Base-by-base conservation (phyloP, 2,113 vertebrate species). In the Forbesichthys papilliferus region DNA sequence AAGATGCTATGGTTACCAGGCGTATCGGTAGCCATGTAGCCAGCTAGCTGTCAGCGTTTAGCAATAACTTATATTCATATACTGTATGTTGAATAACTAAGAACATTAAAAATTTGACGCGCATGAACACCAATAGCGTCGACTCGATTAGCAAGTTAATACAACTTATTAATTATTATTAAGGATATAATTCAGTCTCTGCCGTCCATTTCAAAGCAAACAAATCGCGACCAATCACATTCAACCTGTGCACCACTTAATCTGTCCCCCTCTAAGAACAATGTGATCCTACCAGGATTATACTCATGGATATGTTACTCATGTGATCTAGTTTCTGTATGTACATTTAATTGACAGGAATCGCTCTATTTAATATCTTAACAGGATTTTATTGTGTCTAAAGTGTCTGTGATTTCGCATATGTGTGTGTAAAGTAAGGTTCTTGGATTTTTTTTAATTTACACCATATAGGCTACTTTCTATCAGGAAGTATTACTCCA, bases 201-300 rank as follows among this genome's bases (percentile, higher is more conserved):
- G 89, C 90, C 85, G 74, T 71, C 63, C 5, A 66, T 63, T 90
- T 92, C 71, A 34, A 91, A 90, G 75, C 7, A 64, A 85, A 84
- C 58, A 73, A 74, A 67, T 7, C 18, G 1, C 74, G 66, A 57
- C 90, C 91, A 93, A 92, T 91, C 34, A 62, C 58, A 71, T 58
- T 1, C 33, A 55, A 36, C 69, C 9, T 67, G 73, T 80, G 74
- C 79, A 65, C 27, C 42, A 3, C 12, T n/a, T 0, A 81, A 68
- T 0, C 11, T 0, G 9, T 55, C 75, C 83, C 81, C 75, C 33
- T 9, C 12, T 1, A 5, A 34, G 52, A 12, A 61, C 42, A 61
- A 47, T 3, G 6, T 34, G 14, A n/a, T 61, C 59, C 5, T 42
- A 42, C 36, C 7, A 11, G 59, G 14, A n/a, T 61, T 34, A 3